phyloP scores from a whole-genome alignment of 2,113 vertebrate species.

The Tringa solitaria region DNA sequence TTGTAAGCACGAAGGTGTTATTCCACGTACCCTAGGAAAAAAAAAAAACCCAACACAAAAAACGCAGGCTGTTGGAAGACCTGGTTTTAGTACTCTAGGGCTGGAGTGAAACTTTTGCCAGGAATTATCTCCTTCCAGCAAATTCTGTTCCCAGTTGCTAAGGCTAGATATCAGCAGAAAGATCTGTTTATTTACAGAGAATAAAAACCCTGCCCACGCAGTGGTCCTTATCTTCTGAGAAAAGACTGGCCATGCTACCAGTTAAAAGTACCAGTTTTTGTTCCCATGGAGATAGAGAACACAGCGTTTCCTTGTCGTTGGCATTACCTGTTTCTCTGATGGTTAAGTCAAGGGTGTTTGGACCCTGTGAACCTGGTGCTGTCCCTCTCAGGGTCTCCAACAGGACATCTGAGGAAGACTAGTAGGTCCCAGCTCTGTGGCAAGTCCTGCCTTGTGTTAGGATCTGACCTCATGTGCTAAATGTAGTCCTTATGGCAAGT shows the following conservation, averaged over 20 bases:
- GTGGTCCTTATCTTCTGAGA: slow-evolving; percentile 32
- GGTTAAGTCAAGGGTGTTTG: not conserved
- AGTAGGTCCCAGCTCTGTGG: not conserved
- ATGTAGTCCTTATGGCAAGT: not conserved
- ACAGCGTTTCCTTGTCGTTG: not conserved
- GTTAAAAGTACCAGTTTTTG: slow-evolving; percentile 36
- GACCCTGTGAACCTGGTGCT: not conserved
- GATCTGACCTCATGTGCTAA: not conserved
- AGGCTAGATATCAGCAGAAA: not conserved
- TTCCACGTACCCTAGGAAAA: not conserved
- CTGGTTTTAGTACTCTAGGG: not conserved
- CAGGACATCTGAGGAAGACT: not conserved
- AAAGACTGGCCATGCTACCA: slow-evolving; percentile 9
- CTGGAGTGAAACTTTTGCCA: slow-evolving; percentile 5
- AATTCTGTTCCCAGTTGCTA: not conserved
- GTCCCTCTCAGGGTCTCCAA: not conserved
- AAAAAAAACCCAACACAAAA: not conserved
- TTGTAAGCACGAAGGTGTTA: not conserved
- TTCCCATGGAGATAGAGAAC: slow-evolving; percentile 59
- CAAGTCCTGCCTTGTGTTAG: not conserved
- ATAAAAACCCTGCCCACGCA: not conserved
- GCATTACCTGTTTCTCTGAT: not conserved
- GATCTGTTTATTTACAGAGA: slow-evolving; percentile 26
- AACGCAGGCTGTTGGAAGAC: not conserved
- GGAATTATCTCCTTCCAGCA: slow-evolving; percentile 3